Evolutionary conservation across 2,797 vertebrate genomes (phyloP).

Genomic region (Thaleichthys pacificus): DNA sequence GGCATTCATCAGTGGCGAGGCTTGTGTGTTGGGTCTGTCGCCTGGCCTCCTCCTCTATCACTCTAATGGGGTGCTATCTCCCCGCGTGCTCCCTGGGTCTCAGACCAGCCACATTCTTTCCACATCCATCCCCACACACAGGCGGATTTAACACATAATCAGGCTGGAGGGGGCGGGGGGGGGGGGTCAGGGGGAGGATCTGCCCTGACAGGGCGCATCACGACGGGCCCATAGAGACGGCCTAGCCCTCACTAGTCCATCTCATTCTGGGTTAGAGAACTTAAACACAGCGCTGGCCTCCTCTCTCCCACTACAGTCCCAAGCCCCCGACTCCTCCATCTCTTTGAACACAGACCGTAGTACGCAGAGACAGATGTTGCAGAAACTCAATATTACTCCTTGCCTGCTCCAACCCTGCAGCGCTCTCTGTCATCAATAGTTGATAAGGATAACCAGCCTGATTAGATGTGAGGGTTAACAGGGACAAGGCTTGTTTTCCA

Average conservation of each 20-base stretch:
- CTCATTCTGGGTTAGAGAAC: slow-evolving; percentile 25
- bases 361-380: slow-evolving; percentile 51
- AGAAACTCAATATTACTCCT: slow-evolving; percentile 55
- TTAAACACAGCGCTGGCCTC: neutral
- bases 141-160: slow-evolving; percentile 77
- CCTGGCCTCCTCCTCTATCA: slow-evolving; percentile 76
- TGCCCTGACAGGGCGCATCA: slow-evolving; percentile 72
- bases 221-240: slow-evolving; percentile 46
- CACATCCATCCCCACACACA: slow-evolving; percentile 69
- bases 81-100: slow-evolving; percentile 61
- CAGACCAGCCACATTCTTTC: slow-evolving; percentile 67
- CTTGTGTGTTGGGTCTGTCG: slow-evolving; percentile 72
- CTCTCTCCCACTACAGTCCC: slow-evolving; percentile 28
- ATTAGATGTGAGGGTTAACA: slow-evolving; percentile 50
- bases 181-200: slow-evolving; percentile 36
- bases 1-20: slow-evolving; percentile 76
- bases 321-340: neutral
- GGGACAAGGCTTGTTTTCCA: slow-evolving; percentile 25
- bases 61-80: slow-evolving; percentile 79
- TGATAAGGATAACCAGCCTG: slow-evolving; percentile 46
- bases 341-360: slow-evolving; percentile 29
- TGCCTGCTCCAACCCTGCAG: slow-evolving; percentile 32
- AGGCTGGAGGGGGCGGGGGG: slow-evolving; percentile 51
- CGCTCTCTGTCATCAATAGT: slow-evolving; percentile 27
- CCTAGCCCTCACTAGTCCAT: slow-evolving; percentile 42